Conservation (phyloP, 2,113 vertebrate genomes). For the Thalassarche chlororhynchos region DNA sequence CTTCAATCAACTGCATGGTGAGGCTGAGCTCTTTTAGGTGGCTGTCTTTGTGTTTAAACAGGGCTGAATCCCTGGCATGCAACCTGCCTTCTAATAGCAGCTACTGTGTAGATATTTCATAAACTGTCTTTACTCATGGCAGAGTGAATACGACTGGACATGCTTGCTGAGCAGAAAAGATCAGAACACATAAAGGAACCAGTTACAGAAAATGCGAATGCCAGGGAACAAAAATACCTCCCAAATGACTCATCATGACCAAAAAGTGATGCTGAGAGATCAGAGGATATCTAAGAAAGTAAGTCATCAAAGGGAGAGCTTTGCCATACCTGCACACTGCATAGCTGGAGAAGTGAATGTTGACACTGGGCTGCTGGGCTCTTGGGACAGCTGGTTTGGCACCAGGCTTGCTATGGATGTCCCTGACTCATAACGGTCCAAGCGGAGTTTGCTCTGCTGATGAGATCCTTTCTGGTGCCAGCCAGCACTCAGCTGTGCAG, state of each 20-base stretch:
- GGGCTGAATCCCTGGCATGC: not conserved
- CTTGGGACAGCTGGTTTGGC: not conserved
- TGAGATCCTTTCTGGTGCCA: not conserved
- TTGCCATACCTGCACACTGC: not conserved
- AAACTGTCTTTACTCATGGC: not conserved
- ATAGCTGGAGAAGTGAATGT: not conserved
- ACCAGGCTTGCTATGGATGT: not conserved
- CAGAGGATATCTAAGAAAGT: not conserved
- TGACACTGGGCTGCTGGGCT: not conserved
- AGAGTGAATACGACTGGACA: constrained; percentile 41
- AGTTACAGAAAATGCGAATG: constrained; percentile 29
- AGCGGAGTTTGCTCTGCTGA: not conserved
- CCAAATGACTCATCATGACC: not conserved
- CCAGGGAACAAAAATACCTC: constrained; percentile 49
- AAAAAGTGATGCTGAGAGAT: not conserved
- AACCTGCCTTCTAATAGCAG: not conserved
- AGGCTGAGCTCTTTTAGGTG: not conserved
- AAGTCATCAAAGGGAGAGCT: not conserved
- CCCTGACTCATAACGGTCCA: not conserved
- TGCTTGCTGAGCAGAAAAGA: constrained; percentile 65
- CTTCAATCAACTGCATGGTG: not conserved
- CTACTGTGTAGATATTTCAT: not conserved
- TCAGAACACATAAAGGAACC: constrained; percentile 33
- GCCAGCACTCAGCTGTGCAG: not conserved
- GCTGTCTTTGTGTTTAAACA: not conserved